These are phyloP conservation scores for Furcifer pardalis DNA, from an alignment of 2,797 vertebrate species.

Conservation along the genomic window DNA sequence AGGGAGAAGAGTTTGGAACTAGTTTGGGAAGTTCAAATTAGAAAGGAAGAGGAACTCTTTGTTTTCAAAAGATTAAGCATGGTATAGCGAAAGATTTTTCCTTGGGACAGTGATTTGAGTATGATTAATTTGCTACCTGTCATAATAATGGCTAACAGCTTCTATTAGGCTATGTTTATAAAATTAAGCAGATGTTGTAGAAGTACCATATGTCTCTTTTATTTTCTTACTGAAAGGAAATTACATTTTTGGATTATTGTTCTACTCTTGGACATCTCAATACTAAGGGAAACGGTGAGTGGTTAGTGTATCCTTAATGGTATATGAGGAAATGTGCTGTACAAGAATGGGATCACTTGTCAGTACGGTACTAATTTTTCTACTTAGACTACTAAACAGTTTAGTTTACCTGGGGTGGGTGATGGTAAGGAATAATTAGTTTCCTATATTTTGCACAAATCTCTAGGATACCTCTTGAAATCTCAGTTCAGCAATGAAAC, in stretches of 20 bases:
- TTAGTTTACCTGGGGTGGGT: neutral
- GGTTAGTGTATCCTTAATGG: neutral
- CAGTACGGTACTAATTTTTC: neutral
- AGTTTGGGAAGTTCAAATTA: neutral
- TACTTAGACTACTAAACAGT: neutral
- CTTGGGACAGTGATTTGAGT: neutral
- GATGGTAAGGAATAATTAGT: neutral
- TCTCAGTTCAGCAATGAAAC: constrained; percentile 14
- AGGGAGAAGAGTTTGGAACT: neutral
- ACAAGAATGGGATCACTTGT: neutral
- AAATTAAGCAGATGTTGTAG: neutral
- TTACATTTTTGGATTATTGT: neutral
- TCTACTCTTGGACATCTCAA: neutral
- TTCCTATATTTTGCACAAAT: constrained; percentile 6
- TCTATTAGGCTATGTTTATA: neutral
- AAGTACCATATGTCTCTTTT: neutral
- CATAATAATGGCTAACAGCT: neutral
- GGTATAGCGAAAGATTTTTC: neutral
- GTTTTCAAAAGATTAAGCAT: neutral
- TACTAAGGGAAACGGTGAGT: neutral
- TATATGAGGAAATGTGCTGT: too few relatives aligned
- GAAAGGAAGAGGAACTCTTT: neutral
- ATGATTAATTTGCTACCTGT: neutral
- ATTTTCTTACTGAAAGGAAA: neutral
- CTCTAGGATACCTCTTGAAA: neutral